These are phyloP conservation scores for Centropus unirufus DNA, from an alignment of 2,113 vertebrate genomes.

Conservation along the genomic window DNA sequence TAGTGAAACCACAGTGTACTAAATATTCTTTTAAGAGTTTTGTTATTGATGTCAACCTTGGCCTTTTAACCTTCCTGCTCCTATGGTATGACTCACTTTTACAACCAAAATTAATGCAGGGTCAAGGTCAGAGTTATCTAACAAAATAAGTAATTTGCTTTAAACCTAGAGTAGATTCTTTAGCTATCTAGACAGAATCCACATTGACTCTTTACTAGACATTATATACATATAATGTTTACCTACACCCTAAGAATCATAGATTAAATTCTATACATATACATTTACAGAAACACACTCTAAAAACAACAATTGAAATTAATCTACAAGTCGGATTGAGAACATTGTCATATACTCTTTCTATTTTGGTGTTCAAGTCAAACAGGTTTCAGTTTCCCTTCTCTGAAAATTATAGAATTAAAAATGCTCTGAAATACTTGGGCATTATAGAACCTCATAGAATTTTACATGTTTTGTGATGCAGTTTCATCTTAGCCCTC, in stretches of 20 bases:
- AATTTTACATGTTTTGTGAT: background rate
- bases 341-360: background rate
- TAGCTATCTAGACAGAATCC: background rate
- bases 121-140: background rate
- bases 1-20: background rate
- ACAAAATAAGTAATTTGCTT: background rate
- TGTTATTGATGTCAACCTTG: background rate
- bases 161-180: background rate
- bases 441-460: background rate
- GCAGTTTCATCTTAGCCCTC: background rate
- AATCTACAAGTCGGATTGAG: background rate
- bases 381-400: background rate
- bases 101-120: background rate
- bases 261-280: background rate
- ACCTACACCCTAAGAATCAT: background rate
- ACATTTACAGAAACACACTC: background rate
- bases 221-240: background rate
- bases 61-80: background rate
- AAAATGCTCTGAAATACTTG: background rate
- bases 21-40: background rate
- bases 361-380: background rate
- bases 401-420: background rate
- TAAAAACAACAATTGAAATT: background rate
- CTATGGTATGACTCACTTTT: background rate
- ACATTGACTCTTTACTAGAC: background rate